Evolutionary conservation across 2,113 vertebrate genomes (phyloP).

Genomic region (Taxidea taxus): DNA sequence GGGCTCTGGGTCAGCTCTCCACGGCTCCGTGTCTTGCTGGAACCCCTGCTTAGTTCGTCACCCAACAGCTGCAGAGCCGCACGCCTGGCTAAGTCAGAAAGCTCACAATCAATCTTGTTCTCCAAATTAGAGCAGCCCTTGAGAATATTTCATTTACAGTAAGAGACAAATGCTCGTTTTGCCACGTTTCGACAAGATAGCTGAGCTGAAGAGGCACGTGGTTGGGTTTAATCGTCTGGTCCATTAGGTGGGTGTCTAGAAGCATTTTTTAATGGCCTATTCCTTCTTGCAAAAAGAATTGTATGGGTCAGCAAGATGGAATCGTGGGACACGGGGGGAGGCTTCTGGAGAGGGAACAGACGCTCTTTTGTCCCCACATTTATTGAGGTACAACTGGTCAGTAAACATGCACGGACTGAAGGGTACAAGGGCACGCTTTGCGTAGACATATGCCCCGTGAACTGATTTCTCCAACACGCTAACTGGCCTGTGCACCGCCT

Average conservation of each 20-base stretch:
- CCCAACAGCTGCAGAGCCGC: accelerated
- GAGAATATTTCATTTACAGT: not conserved
- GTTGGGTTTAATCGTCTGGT: not conserved
- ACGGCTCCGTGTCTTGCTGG: accelerated
- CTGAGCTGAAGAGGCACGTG: not conserved
- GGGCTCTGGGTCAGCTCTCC: not conserved
- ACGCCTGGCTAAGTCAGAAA: not conserved
- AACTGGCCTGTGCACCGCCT: not conserved
- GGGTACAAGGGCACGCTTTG: not conserved
- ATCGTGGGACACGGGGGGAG: accelerated
- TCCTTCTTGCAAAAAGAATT: not conserved
- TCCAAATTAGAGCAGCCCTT: not conserved
- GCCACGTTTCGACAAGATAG: not conserved
- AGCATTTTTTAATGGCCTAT: not conserved
- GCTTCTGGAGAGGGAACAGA: not conserved
- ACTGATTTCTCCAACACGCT: not conserved
- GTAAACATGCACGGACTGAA: accelerated
- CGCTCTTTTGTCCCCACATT: not conserved
- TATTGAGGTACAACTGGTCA: accelerated
- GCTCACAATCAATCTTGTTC: not conserved
- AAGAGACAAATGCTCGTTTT: not conserved
- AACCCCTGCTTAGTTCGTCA: accelerated
- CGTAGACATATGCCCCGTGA: accelerated
- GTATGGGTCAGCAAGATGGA: not conserved
- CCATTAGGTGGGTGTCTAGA: not conserved